These are phyloP conservation scores for Stenichneumon culpator DNA, from an alignment of 2,888 invertebrate genomes.

Conservation along the genomic window DNA sequence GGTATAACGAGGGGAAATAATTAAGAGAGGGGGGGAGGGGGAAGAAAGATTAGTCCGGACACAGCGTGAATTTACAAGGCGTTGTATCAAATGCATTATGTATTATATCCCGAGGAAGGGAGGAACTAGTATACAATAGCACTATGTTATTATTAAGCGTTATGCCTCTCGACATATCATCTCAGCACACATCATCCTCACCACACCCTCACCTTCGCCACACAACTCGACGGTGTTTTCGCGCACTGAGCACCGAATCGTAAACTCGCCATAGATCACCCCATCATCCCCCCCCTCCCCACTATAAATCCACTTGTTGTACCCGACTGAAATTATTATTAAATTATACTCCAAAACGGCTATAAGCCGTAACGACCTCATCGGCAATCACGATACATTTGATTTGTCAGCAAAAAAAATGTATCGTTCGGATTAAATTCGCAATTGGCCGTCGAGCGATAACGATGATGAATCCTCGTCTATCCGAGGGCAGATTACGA, in stretches of 20 bases:
- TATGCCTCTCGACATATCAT: conserved; percentile 75
- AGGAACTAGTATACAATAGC: conserved; percentile 37
- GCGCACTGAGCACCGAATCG: conserved; percentile 48
- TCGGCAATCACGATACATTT: conserved; percentile 42
- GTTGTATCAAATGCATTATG: conserved; percentile 62
- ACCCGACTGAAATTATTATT: not conserved
- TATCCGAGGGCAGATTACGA: conserved; percentile 9
- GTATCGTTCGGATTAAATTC: conserved; percentile 31
- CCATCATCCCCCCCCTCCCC: not conserved
- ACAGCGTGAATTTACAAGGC: conserved; percentile 71
- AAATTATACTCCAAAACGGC: not conserved
- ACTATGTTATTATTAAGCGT: conserved; percentile 73
- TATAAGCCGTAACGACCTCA: not conserved
- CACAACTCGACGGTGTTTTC: conserved; percentile 37
- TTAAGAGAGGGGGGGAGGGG: conserved; percentile 35
- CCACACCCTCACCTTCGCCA: conserved; percentile 21
- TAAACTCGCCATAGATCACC: conserved; percentile 48
- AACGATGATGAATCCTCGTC: not conserved
- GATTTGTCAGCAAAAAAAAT: conserved; percentile 29
- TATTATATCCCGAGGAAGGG: conserved; percentile 44
- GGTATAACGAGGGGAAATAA: conserved; percentile 64
- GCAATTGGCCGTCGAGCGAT: conserved; percentile 22
- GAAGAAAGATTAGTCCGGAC: conserved; percentile 69
- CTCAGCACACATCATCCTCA: conserved; percentile 72
- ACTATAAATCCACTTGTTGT: not conserved